phyloP scores from a whole-genome alignment of 1,140 invertebrate species.

The Pachyrhynchus sulphureomaculatus region DNA sequence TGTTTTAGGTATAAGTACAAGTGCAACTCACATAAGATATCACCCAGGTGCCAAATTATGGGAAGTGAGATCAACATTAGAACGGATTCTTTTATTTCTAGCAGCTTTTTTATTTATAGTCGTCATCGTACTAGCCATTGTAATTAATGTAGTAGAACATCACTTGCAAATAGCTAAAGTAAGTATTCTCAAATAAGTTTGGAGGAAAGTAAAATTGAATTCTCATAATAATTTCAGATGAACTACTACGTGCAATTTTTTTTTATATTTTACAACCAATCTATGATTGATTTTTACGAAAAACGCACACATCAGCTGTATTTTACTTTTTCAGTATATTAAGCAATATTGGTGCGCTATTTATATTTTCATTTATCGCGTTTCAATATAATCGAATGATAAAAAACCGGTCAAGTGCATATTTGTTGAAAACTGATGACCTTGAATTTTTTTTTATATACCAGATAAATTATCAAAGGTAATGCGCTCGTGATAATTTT shows the following conservation, averaged over 20 bases:
- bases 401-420: too few species aligned
- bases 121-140: slow-evolving; percentile 59
- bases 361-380: too few species aligned
- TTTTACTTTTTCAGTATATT: not conserved
- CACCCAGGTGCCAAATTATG: slow-evolving; percentile 65
- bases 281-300: not conserved
- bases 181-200: slow-evolving; percentile 13
- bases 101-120: slow-evolving; percentile 63
- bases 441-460: too few species aligned
- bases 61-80: slow-evolving; percentile 62
- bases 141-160: slow-evolving; percentile 46
- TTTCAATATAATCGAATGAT: too few species aligned
- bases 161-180: slow-evolving; percentile 40
- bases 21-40: slow-evolving; percentile 78
- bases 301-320: not conserved
- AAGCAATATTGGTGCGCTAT: too few species aligned
- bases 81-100: slow-evolving; percentile 60
- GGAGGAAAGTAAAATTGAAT: not conserved
- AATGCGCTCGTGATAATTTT: too few species aligned
- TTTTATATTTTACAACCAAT: too few species aligned
- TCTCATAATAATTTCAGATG: too few species aligned
- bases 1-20: slow-evolving; percentile 65
- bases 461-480: too few species aligned
- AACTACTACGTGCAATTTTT: too few species aligned
- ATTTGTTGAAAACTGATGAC: too few species aligned